Conservation (phyloP, 2,113 vertebrate genomes). For the Nothocercus nigrocapillus region DNA sequence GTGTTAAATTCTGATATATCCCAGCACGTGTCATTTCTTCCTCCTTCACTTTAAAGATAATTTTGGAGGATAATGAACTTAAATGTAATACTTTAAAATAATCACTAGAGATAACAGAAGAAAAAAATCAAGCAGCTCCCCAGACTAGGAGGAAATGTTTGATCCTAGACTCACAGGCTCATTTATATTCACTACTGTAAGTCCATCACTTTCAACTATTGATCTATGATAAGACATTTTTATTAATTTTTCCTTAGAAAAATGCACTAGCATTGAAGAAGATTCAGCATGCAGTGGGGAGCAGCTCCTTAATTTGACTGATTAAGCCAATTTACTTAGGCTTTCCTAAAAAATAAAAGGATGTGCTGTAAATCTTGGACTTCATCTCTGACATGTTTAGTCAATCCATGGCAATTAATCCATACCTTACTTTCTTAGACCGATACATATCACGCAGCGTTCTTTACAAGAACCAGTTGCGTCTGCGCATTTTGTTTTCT, state of each 20-base stretch:
- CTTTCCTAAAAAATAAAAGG: conserved; percentile 38
- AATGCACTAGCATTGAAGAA: conserved; percentile 53
- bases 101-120: conserved; percentile 68
- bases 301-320: conserved; percentile 64
- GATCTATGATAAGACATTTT: conserved; percentile 75
- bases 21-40: background rate
- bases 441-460: background rate
- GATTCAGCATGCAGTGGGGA: conserved; percentile 5
- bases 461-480: conserved; percentile 17
- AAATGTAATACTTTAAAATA: conserved; percentile 64
- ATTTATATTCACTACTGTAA: conserved; percentile 71
- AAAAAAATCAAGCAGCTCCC: conserved; percentile 52
- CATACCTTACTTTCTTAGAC: conserved; percentile 10
- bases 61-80: conserved; percentile 74
- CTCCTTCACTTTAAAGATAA: conserved; percentile 61
- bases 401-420: conserved; percentile 44
- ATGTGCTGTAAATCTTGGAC: conserved; percentile 7
- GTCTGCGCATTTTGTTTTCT: conserved; percentile 8
- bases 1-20: conserved; percentile 15
- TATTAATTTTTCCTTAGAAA: conserved; percentile 73
- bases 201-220: conserved; percentile 72
- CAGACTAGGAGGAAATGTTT: conserved; percentile 49
- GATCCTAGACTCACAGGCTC: conserved; percentile 50
- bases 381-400: conserved; percentile 52
- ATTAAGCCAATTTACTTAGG: conserved; percentile 58